Conservation (phyloP, 1,140 invertebrate species). For the Sitodiplosis mosellana region DNA sequence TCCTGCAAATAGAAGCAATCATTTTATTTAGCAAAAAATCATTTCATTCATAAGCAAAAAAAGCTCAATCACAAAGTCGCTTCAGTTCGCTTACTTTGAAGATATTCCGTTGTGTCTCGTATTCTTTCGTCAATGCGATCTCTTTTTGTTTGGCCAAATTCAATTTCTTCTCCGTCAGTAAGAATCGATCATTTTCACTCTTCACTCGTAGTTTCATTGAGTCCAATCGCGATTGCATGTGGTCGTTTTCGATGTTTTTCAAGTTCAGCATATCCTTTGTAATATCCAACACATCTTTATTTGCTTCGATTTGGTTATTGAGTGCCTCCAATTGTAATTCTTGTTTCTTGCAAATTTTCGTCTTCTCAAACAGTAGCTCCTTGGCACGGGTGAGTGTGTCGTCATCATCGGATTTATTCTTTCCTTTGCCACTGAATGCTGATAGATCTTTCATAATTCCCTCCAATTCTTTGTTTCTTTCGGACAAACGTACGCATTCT, state of each 20-base stretch:
- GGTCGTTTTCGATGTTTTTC: conserved; percentile 53
- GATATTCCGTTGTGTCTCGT: conserved; percentile 48
- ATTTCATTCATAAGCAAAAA: too few relatives aligned
- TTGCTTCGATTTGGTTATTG: conserved; percentile 44
- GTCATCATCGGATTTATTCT: conserved; percentile 26
- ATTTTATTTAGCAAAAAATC: too few relatives aligned
- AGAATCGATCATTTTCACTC: conserved; percentile 46
- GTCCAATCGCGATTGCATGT: conserved; percentile 47
- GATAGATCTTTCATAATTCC: conserved; percentile 19
- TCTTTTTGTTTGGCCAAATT: conserved; percentile 46
- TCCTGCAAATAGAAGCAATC: not conserved
- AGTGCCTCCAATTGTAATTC: conserved; percentile 52
- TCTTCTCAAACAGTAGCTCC: conserved; percentile 45
- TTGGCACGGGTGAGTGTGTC: conserved; percentile 37
- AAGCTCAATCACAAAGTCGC: conserved; percentile 8
- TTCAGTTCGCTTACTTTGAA: too few relatives aligned
- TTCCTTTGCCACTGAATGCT: conserved; percentile 18
- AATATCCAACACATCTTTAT: conserved; percentile 57
- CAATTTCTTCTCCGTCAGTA: conserved; percentile 44
- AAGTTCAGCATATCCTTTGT: conserved; percentile 60
- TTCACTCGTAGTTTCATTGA: conserved; percentile 47
- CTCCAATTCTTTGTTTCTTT: conserved; percentile 14
- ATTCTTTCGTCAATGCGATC: conserved; percentile 50
- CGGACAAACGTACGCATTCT: not conserved
- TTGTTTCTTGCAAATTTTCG: conserved; percentile 50